A percentile compares a stretch with the other conserved stretches of the same genome.
Evolutionary conservation across 2,888 invertebrate genomes (phyloP).

Genomic region (Phrixothrix hirtus): DNA sequence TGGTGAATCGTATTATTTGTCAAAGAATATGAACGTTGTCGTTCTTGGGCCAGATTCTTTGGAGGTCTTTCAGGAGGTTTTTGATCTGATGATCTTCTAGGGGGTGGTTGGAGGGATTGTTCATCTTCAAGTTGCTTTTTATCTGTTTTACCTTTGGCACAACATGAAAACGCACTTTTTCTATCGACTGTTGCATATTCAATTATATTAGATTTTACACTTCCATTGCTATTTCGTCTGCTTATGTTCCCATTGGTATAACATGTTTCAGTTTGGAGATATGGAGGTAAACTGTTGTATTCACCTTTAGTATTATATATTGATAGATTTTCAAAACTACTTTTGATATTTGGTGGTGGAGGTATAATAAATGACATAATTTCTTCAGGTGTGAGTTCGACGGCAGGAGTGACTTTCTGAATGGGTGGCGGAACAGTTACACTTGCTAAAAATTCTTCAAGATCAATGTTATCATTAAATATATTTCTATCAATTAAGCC

Average conservation of each 20-base stretch:
- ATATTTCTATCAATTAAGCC: slow-evolving; percentile 37
- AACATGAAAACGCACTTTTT: slow-evolving; percentile 72
- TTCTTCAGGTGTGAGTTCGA: slow-evolving; percentile 80
- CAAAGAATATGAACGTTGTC: slow-evolving; percentile 63
- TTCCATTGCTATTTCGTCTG: slow-evolving; percentile 60
- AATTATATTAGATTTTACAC: slow-evolving; percentile 61
- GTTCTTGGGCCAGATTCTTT: slow-evolving; percentile 61
- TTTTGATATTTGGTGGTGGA: slow-evolving; percentile 65
- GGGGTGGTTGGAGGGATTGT: slow-evolving; percentile 64
- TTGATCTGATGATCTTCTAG: slow-evolving; percentile 62
- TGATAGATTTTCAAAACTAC: slow-evolving; percentile 39
- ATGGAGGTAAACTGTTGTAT: slow-evolving; percentile 17
- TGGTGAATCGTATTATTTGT: slow-evolving; percentile 35
- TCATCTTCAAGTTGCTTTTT: slow-evolving; percentile 52
- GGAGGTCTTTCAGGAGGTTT: slow-evolving; percentile 72
- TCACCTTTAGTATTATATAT: slow-evolving; percentile 27
- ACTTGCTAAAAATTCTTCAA: slow-evolving; percentile 83
- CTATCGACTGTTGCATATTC: slow-evolving; percentile 75
- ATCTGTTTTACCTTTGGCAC: slow-evolving; percentile 64
- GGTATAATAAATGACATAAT: slow-evolving; percentile 85
- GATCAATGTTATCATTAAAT: slow-evolving; percentile 61
- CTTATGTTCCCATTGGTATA: slow-evolving; percentile 27
- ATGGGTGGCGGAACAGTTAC: slow-evolving; percentile 82
- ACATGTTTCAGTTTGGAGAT: slow-evolving; percentile 4
- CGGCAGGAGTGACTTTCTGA: slow-evolving; percentile 72